phyloP scores from a whole-genome alignment of 2,888 invertebrate genomes.

The Vannuccia rotundouncinata region DNA sequence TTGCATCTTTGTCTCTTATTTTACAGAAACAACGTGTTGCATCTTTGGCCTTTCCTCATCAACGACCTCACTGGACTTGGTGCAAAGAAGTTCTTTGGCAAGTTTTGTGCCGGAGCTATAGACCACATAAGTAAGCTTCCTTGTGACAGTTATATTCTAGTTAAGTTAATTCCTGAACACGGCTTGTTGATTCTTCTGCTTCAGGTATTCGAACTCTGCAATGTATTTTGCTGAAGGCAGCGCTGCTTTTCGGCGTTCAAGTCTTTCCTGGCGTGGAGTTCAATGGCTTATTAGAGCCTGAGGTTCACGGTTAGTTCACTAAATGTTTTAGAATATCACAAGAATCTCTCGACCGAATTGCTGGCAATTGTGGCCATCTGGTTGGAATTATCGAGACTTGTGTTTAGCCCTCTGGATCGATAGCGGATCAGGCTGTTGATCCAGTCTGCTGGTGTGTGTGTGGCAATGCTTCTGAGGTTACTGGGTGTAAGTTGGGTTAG shows the following conservation, averaged over 20 bases:
- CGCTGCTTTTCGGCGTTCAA: conserved; percentile 85
- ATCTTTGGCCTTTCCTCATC: conserved; percentile 95
- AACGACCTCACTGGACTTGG: conserved; percentile 84
- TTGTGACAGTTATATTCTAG: background rate
- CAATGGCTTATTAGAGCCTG: conserved; percentile 62
- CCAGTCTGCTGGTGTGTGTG: too few relatives aligned
- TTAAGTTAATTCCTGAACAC: background rate
- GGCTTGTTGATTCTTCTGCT: conserved; percentile 37
- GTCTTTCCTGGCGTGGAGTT: conserved; percentile 79
- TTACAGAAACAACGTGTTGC: conserved; percentile 77
- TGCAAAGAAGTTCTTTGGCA: conserved; percentile 95
- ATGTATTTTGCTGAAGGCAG: conserved; percentile 87
- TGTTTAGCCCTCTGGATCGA: too few relatives aligned
- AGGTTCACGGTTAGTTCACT: conserved; percentile 26
- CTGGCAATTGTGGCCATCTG: too few relatives aligned
- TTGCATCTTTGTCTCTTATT: background rate
- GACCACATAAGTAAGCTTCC: conserved; percentile 78
- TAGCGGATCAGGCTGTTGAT: too few relatives aligned
- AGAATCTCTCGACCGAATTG: too few relatives aligned
- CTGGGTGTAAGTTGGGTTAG: too few relatives aligned
- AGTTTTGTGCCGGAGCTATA: conserved; percentile 94
- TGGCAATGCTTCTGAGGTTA: too few relatives aligned
- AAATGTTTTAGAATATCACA: too few relatives aligned
- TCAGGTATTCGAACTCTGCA: conserved; percentile 80
- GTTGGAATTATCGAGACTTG: too few relatives aligned